phyloP scores from a whole-genome alignment of 2,888 invertebrate species.

The Tinea trinotella region DNA sequence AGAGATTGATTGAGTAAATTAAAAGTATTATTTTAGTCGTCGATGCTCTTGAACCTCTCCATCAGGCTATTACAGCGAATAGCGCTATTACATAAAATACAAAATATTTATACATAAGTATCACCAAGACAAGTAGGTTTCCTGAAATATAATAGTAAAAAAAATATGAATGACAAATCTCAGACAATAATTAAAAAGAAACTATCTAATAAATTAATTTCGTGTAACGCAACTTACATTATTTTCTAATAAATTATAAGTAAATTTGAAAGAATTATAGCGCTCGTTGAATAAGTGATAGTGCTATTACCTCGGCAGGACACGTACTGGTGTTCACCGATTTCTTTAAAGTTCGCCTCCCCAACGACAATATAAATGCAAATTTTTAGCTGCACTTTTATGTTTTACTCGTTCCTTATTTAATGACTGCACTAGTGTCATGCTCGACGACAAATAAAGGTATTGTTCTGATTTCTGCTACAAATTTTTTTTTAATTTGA shows the following conservation, averaged over 20 bases:
- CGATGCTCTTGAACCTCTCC: no score
- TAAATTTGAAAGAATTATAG: background rate
- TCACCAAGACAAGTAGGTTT: no score
- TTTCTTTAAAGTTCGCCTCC: background rate
- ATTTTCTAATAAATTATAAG: background rate
- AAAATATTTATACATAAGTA: no score
- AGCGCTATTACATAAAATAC: no score
- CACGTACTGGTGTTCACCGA: background rate
- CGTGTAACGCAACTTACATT: background rate
- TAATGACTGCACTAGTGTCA: slow-evolving; percentile 12
- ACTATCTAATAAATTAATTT: no score
- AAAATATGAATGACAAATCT: no score
- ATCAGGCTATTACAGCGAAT: no score
- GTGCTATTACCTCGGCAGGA: slow-evolving; percentile 8
- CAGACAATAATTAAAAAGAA: no score
- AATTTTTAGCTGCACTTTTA: slow-evolving; percentile 16
- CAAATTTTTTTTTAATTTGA: no score
- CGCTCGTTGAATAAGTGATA: background rate
- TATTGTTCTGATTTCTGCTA: background rate
- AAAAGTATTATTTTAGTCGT: no score
- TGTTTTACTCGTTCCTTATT: slow-evolving; percentile 14
- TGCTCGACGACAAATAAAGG: slow-evolving; percentile 9
- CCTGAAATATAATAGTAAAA: no score
- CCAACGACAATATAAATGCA: slow-evolving; percentile 15
- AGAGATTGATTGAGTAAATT: no score